These are phyloP conservation scores for Magallana gigas DNA, from an alignment of 1,140 invertebrate genomes.

Conservation along the genomic window DNA sequence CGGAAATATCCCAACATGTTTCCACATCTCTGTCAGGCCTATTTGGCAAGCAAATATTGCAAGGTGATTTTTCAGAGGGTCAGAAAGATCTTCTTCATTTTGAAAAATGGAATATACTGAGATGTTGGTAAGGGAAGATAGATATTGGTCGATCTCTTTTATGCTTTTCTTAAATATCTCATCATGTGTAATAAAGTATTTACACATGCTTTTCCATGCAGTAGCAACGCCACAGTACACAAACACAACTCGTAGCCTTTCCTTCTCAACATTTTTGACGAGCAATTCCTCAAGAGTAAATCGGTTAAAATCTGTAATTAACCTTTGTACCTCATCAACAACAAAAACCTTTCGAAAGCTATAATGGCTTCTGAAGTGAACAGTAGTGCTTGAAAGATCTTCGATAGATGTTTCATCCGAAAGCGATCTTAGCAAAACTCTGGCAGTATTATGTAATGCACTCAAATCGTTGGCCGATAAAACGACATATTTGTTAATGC, in stretches of 20 bases:
- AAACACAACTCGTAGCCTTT: conserved; percentile 53
- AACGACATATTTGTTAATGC: neutral
- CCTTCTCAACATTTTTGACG: no score
- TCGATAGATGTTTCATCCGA: neutral
- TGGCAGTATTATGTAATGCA: neutral
- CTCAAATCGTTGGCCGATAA: neutral
- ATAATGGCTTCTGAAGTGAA: conserved; percentile 45
- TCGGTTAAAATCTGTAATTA: neutral
- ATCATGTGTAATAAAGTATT: conserved; percentile 88
- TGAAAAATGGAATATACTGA: conserved; percentile 38
- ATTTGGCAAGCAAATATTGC: conserved; percentile 61
- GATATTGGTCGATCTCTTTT: conserved; percentile 74
- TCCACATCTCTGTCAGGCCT: conserved; percentile 47
- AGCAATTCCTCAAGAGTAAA: neutral
- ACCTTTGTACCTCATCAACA: neutral
- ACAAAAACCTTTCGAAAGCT: conserved; percentile 38
- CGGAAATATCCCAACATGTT: conserved; percentile 49
- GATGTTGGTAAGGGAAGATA: conserved; percentile 36
- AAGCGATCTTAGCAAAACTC: neutral
- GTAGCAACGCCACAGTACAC: conserved; percentile 97
- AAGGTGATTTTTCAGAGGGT: conserved; percentile 54
- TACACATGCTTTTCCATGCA: conserved; percentile 96
- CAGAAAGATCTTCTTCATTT: conserved; percentile 29
- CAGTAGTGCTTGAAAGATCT: conserved; percentile 47
- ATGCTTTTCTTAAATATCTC: conserved; percentile 87